phyloP scores from a whole-genome alignment of 2,888 invertebrate species.

The Anticlea derivata region DNA sequence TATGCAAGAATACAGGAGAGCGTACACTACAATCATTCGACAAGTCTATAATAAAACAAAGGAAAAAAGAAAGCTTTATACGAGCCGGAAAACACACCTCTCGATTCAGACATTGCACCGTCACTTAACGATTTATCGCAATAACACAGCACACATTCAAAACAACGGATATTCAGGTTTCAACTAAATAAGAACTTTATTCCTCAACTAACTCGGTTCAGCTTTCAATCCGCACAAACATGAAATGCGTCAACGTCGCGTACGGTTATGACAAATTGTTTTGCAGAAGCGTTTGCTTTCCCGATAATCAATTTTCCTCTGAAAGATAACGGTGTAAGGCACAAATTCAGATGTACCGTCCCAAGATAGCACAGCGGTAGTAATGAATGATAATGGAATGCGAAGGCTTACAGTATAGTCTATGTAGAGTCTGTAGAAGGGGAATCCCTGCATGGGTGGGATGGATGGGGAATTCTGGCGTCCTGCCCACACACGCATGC shows the following conservation, averaged over 20 bases:
- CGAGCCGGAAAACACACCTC: slow-evolving; percentile 25
- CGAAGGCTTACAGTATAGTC: background rate
- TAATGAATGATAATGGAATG: background rate
- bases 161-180: background rate
- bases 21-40: no score
- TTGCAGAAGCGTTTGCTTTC: background rate
- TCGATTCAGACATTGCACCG: slow-evolving; percentile 26
- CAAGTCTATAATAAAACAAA: no score
- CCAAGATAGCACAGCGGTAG: no score
- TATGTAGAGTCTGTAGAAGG: background rate
- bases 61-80: no score
- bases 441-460: background rate
- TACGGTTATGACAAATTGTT: slow-evolving; percentile 1
- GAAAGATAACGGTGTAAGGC: background rate
- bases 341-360: background rate
- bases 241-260: background rate
- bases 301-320: background rate
- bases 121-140: slow-evolving; percentile 8
- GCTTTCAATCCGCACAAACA: no score
- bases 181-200: background rate
- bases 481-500: background rate
- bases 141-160: background rate
- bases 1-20: slow-evolving; percentile 13
- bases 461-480: background rate
- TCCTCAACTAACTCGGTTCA: background rate